Evolutionary conservation across 1,140 invertebrate genomes (phyloP).

Genomic region (Hyles vespertilio): DNA sequence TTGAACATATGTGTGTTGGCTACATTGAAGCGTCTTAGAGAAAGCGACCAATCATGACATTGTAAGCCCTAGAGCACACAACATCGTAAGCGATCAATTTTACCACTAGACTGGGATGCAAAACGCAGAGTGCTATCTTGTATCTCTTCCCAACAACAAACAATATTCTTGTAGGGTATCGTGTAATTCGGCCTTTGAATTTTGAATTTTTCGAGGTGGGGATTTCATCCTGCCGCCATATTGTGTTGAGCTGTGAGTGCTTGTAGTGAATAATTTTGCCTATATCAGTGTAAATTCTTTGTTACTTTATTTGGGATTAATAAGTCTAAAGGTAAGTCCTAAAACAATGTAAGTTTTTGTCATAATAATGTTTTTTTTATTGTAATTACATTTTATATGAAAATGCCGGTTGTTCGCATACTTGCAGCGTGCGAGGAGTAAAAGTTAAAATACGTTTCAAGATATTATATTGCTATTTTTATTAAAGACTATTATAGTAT

Average conservation of each 20-base stretch:
- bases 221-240: conserved; percentile 69
- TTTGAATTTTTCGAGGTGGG: conserved; percentile 69
- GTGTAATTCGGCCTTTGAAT: conserved; percentile 37
- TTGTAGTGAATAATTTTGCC: conserved; percentile 59
- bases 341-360: conserved; percentile 58
- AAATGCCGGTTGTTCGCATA: conserved; percentile 23
- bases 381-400: conserved; percentile 13
- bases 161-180: background rate
- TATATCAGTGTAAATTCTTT: conserved; percentile 63
- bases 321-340: conserved; percentile 51
- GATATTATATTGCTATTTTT: too few relatives aligned
- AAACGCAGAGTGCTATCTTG: background rate
- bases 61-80: background rate
- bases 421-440: conserved; percentile 16
- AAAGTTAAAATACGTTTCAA: background rate
- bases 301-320: conserved; percentile 59
- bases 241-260: conserved; percentile 70
- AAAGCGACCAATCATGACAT: conserved; percentile 47
- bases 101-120: background rate
- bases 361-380: conserved; percentile 27
- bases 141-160: conserved; percentile 4
- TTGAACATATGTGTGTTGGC: conserved; percentile 30
- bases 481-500: too few relatives aligned
- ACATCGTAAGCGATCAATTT: background rate
- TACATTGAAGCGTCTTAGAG: conserved; percentile 54